These are phyloP conservation scores for Nycteola revayana DNA, from an alignment of 2,888 invertebrate species.

Conservation along the genomic window DNA sequence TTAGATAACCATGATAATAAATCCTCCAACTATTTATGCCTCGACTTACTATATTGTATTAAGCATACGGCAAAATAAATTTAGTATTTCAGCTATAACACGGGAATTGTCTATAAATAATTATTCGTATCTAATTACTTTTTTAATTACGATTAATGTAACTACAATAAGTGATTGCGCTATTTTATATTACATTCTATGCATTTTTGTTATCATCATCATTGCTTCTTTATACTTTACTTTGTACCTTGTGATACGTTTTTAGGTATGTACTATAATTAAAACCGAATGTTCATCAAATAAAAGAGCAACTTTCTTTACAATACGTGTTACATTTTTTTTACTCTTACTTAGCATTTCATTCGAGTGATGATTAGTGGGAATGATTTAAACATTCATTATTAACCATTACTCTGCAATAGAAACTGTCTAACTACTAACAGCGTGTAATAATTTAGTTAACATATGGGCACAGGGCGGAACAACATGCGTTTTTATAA, in stretches of 20 bases:
- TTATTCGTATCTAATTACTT: too few relatives aligned
- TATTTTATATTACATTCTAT: constrained; percentile 4
- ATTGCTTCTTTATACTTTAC: constrained; percentile 20
- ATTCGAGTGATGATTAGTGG: constrained; percentile 26
- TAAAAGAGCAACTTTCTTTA: constrained; percentile 24
- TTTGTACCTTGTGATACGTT: constrained; percentile 18
- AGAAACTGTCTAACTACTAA: constrained; percentile 31
- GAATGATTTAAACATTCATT: constrained; percentile 30
- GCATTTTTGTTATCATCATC: constrained; percentile 12
- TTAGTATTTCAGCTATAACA: too few relatives aligned
- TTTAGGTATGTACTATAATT: constrained; percentile 19
- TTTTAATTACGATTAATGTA: too few relatives aligned
- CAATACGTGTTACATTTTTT: constrained; percentile 15
- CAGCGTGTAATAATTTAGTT: constrained; percentile 40
- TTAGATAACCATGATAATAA: too few relatives aligned
- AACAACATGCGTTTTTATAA: constrained; percentile 47
- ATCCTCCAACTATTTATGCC: too few relatives aligned
- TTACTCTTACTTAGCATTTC: constrained; percentile 23
- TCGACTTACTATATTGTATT: too few relatives aligned
- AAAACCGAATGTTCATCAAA: constrained; percentile 19
- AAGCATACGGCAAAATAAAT: too few relatives aligned
- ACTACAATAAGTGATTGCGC: too few relatives aligned
- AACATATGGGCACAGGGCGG: constrained; percentile 46
- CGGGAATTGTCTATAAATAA: too few relatives aligned
- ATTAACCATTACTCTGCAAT: constrained; percentile 33